A percentile compares a stretch with the other conserved stretches of the same genome.
Conservation (phyloP, 2,797 vertebrate species). For the Morus bassanus region DNA sequence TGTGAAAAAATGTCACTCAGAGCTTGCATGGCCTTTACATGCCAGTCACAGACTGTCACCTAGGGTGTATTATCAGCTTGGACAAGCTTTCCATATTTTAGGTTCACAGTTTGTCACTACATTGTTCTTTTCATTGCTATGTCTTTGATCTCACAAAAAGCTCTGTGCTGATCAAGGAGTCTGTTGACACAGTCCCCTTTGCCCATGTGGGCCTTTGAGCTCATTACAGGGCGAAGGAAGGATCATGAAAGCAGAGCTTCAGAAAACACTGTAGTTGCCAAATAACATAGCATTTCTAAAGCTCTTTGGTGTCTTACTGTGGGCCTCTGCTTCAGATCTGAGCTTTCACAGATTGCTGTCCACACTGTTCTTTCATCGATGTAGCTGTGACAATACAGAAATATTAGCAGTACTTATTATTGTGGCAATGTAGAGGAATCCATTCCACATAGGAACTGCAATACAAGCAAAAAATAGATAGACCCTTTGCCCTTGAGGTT, state of each 20-base stretch:
- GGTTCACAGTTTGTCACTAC: neutral
- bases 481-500: neutral
- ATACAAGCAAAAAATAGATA: neutral
- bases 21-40: neutral
- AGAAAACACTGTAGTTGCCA: neutral
- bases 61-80: neutral
- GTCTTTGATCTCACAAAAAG: constrained; percentile 28
- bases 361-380: neutral
- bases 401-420: neutral
- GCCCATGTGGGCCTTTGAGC: neutral
- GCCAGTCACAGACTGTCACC: neutral
- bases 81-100: neutral
- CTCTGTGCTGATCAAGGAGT: neutral
- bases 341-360: neutral
- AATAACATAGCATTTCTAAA: neutral
- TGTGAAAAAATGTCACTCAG: neutral
- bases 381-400: neutral
- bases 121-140: constrained; percentile 16
- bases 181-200: constrained; percentile 11
- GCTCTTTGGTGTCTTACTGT: neutral
- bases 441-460: neutral
- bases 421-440: neutral
- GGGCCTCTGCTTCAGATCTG: neutral
- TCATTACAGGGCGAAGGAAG: neutral
- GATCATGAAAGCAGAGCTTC: neutral